Base-by-base conservation (phyloP, 2,888 invertebrate species). In the Gymnocheta viridis region DNA sequence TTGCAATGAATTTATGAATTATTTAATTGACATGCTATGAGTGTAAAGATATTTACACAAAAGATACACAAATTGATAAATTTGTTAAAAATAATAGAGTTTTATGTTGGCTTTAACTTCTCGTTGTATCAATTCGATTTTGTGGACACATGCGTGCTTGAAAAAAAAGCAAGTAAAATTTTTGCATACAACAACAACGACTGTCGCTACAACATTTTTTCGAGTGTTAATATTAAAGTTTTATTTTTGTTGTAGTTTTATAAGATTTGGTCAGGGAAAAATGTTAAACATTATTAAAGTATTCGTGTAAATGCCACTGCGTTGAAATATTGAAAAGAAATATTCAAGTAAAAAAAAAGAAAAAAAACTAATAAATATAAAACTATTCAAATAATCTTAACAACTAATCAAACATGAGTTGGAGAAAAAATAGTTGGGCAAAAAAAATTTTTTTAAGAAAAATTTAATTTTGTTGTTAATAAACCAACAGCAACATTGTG, bases 11-110 rank as follows among this genome's bases (percentile, higher is more conserved):
- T 83, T 80, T 83, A 83, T 83, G 83, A 83, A 84, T 84, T 81
- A 84, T 84, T 84, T 84, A 84, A 84, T 84, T 84, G 84, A 84
- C 84, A 81, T 81, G 84, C 84, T 74, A 81, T 77, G 69, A 81
- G 77, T 81, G 84, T 78, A 81, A 77, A 84, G 77, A 81, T 84
- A 84, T 84, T 84, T 84, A 84, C 84, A 84, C 84, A 84, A 78
- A 51, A 84, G 84, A 84, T 84, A 84, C 84, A 84, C 84, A 84
- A 84, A 84, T 84, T 84, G 84, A 84, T 84, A 84, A 84, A 84
- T 84, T 84, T 84, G 84, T 84, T 69, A 49, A 60, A 72, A 73
- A 73, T 60, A 82, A 77, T 82, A 54, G 41, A 76, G 60, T 74
- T 74, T 81, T 67, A 58, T 77, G 67, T 77, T 77, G 60, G 58